A percentile compares a stretch with the other conserved stretches of the same genome.
Evolutionary conservation across 2,888 invertebrate genomes (phyloP).

Genomic region (Drosophila nigricruria): DNA sequence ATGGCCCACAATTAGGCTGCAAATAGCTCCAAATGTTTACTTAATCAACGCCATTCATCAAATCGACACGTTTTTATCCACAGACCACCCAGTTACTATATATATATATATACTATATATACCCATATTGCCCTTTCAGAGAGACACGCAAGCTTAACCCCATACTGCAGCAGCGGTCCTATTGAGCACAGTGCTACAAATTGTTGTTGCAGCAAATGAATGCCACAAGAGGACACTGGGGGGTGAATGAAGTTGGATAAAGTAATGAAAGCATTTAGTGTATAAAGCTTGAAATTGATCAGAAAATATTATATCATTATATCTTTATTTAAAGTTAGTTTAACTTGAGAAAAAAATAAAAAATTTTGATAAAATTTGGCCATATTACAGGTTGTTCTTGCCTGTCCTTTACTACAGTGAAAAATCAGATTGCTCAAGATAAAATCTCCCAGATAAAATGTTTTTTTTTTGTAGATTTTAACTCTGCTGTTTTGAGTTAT

Average conservation of each 20-base stretch:
- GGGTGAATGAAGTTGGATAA: slow-evolving; percentile 3
- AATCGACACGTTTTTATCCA: slow-evolving; percentile 73
- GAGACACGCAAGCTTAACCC: slow-evolving; percentile 67
- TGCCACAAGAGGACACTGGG: slow-evolving; percentile 7
- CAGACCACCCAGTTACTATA: slow-evolving; percentile 3
- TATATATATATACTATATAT: not conserved
- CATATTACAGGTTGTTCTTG: too few relatives aligned
- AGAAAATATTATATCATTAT: too few relatives aligned
- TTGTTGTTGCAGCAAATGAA: not conserved
- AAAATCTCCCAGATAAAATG: too few relatives aligned
- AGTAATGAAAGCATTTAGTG: not conserved
- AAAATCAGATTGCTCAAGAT: too few relatives aligned
- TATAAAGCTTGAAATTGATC: too few relatives aligned
- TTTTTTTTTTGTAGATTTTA: too few relatives aligned
- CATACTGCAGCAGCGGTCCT: slow-evolving; percentile 37
- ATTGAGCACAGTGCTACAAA: slow-evolving; percentile 28
- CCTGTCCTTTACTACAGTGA: too few relatives aligned
- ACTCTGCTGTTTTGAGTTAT: too few relatives aligned
- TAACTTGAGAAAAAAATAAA: too few relatives aligned
- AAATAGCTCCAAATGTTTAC: slow-evolving; percentile 77
- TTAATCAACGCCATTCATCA: slow-evolving; percentile 80
- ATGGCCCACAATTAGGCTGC: slow-evolving; percentile 72
- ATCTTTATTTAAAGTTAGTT: too few relatives aligned
- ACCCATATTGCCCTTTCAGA: not conserved
- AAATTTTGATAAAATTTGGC: too few relatives aligned